These are phyloP conservation scores for Ellobius talpinus DNA, from an alignment of 2,113 vertebrate species.

Conservation along the genomic window DNA sequence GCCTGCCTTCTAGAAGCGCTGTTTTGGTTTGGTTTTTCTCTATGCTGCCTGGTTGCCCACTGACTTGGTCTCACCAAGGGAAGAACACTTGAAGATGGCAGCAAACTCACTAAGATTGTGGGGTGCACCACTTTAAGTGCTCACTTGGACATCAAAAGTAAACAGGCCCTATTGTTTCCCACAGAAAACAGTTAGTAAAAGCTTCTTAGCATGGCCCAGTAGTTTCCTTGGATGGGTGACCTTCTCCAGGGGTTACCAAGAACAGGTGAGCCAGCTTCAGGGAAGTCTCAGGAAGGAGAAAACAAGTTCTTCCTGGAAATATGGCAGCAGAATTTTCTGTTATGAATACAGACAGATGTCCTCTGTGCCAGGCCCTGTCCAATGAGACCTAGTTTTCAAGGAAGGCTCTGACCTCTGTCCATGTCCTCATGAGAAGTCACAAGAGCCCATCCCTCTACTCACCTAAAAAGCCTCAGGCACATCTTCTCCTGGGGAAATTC, in stretches of 20 bases:
- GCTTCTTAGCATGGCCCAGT: not conserved
- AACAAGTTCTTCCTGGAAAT: not conserved
- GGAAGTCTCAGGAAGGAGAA: not conserved
- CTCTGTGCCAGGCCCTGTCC: not conserved
- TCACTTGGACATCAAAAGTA: slow-evolving; percentile 22
- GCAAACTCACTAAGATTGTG: not conserved
- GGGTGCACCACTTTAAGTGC: not conserved
- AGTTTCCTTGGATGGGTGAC: not conserved
- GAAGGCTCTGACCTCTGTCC: not conserved
- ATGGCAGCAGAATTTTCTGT: not conserved
- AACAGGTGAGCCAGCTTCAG: not conserved
- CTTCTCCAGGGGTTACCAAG: not conserved
- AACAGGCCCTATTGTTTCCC: not conserved
- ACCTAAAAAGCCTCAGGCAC: slow-evolving; percentile 97
- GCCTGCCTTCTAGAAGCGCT: not conserved
- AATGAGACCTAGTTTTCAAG: not conserved
- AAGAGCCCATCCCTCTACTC: not conserved
- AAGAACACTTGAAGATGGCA: not conserved
- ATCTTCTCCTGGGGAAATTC: slow-evolving; percentile 99
- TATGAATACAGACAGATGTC: not conserved
- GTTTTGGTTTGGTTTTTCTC: not conserved
- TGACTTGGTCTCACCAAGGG: not conserved
- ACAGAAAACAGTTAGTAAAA: not conserved
- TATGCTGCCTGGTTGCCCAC: not conserved
- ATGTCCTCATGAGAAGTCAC: not conserved